Evolutionary conservation across 2,113 vertebrate species (phyloP), one percentile per base, ranked within the genome.

Genomic region (Pangasianodon gigas): DNA sequence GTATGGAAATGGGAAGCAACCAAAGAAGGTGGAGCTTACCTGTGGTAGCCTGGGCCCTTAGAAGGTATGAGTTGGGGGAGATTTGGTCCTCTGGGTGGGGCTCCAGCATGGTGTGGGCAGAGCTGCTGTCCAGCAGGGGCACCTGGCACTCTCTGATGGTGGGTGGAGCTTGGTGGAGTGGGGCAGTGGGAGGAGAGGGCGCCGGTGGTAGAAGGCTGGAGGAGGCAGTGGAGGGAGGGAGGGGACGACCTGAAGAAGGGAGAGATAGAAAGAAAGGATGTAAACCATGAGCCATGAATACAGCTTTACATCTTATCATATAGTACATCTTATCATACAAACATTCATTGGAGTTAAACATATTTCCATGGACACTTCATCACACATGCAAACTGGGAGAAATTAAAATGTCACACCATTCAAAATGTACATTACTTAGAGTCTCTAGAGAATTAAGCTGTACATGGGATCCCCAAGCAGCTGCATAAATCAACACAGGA

Each of bases 41-140:
- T 93, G 97, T 95, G 94, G 96, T 96, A 96, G 96, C 96, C 96
- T 95, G 98, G 93, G 97, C 97, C 94, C 98, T 97, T 93, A 99
- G 97, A 94, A 99, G 96, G 93, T 99, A 99, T 80, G 98, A 97
- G 92, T 99, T 98, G 69, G 96, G 96, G 93, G 96, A 96, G 95
- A 97, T 97, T 92, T 97, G 98, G 91, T 99, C 98, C n/a, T 98
- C 98, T 9, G 98, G 97, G 88, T 98, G 98, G 95, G 96, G 97
- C 95, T 99, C 98, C 97, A 99, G 97, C 96, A 98, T 98, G 93
- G 98, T 97, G 97, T 99, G 98, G 95, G 97, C 97, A 94, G 98
- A 97, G 93, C 98, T 99, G 97, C 97, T 98, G 97, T 99, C 98
- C 96, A 99, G 97, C 96, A 99, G 97, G 95, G 98, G 98, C 96